Evolutionary conservation across 2,888 invertebrate genomes (phyloP), one percentile per base, ranked within the genome.

Genomic region (Drosophila phalerata): DNA sequence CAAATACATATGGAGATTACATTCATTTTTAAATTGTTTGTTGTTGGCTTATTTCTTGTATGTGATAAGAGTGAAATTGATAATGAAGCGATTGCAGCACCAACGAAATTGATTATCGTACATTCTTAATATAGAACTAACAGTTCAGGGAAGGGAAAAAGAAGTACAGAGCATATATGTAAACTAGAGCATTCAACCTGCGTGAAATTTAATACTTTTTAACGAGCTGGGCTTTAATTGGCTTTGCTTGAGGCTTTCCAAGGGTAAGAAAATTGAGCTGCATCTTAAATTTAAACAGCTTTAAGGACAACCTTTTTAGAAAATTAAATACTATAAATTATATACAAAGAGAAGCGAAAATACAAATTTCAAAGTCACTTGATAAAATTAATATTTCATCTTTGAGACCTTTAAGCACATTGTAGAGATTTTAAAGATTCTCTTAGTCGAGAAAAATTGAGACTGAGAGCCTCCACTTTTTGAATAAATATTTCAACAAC

Each of bases 1-100:
- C 37, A 22, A 22, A 22, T 22, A 56, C 37, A 25, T 42, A 52
- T 32, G 45, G n/a, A 56, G 43, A 55, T 55, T 43, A 10, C 43
- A 22, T 22, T 25, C 2, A 25, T 52, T 37, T 34, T 15, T 49
- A 32, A 42, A 48, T 15, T 40, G 40, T 40, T 37, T 30, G 5
- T 30, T 34, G 51, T 51, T 57, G 32, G 38, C 47, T 40, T 48
- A 8, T 13, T 38, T 11, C n/a, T 25, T 32, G 0, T 17, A 34
- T 9, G 8, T 17, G 69, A 75, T 76, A 77, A 77, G 56, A 61
- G 9, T 8, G 9, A 76, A 76, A 52, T 56, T 76, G 72, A 76
- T 76, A 75, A 75, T 69, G 40, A 48, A 57, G 15, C 61, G 57
- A 52, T 56, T 66, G 65, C 38, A 52, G 45, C 61, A 51, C 38